Percentiles rank a stretch among this genome's conserved stretches.
Conservation (phyloP, 2,797 vertebrate genomes). For the Enteromius radiatus region DNA sequence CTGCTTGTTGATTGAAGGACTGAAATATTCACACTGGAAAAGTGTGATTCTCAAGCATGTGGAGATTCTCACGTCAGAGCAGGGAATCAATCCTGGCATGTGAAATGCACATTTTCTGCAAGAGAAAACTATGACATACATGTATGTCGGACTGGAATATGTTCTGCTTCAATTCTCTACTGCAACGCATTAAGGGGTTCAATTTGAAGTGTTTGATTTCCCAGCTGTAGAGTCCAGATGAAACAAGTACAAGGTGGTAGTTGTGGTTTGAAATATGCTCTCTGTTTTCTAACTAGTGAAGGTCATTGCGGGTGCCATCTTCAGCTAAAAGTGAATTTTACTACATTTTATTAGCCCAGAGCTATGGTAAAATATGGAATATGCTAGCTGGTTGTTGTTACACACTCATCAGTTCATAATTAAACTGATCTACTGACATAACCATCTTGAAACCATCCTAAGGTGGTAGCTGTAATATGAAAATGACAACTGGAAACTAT, state of each 20-base stretch:
- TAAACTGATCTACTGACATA: neutral
- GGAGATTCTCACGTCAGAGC: neutral
- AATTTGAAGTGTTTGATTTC: neutral
- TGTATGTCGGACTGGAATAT: neutral
- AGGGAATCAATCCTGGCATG: neutral
- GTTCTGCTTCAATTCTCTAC: conserved; percentile 5
- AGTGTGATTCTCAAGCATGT: conserved; percentile 34
- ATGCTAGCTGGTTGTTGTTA: neutral
- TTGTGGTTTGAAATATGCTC: neutral
- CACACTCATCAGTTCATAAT: neutral
- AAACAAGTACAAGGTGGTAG: neutral
- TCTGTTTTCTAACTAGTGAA: neutral
- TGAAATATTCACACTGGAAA: conserved; percentile 23
- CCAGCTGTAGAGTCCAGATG: neutral
- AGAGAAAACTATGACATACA: neutral
- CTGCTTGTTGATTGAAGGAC: conserved; percentile 27
- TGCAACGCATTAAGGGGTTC: neutral
- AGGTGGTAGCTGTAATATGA: neutral
- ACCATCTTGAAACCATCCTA: neutral
- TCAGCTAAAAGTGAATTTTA: neutral
- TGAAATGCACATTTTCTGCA: neutral
- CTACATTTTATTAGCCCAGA: neutral
- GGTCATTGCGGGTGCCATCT: neutral
- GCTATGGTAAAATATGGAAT: neutral
- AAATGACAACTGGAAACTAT: neutral